Evolutionary conservation across 2,888 invertebrate species (phyloP).

Genomic region (Leuctra nigra): DNA sequence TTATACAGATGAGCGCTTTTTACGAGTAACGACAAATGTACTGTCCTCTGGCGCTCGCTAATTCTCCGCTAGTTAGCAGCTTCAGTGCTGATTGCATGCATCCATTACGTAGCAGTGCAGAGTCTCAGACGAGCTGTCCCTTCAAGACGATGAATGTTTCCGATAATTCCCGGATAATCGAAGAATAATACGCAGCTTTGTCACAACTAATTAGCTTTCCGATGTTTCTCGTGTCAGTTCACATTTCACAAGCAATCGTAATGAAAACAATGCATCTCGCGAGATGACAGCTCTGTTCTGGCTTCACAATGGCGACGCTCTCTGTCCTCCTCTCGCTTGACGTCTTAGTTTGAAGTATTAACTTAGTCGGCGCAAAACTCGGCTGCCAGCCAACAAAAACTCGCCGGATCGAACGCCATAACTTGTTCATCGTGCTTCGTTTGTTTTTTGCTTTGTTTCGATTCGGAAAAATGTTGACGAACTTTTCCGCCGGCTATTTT

Average conservation of each 20-base stretch:
- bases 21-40: too few species aligned
- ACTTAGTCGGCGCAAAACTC: neutral
- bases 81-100: too few species aligned
- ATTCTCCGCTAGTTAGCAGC: too few species aligned
- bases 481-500: neutral
- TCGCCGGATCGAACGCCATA: conserved; percentile 10
- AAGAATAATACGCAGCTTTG: conserved; percentile 9
- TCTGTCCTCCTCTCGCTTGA: neutral
- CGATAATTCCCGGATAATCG: conserved; percentile 3
- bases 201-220: neutral
- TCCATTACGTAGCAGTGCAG: too few species aligned
- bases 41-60: too few species aligned
- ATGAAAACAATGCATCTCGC: conserved; percentile 2
- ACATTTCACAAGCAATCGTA: conserved; percentile 6
- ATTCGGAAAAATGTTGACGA: neutral
- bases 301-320: neutral
- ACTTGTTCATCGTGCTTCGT: neutral
- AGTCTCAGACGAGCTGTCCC: too few species aligned
- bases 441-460: neutral
- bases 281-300: neutral
- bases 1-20: too few species aligned
- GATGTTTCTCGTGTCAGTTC: neutral
- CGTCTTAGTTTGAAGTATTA: conserved; percentile 3
- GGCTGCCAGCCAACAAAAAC: conserved; percentile 4
- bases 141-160: conserved; percentile 5